These are phyloP conservation scores for Pemphigus obesinymphae DNA, from an alignment of 1,140 invertebrate genomes.

Conservation along the genomic window DNA sequence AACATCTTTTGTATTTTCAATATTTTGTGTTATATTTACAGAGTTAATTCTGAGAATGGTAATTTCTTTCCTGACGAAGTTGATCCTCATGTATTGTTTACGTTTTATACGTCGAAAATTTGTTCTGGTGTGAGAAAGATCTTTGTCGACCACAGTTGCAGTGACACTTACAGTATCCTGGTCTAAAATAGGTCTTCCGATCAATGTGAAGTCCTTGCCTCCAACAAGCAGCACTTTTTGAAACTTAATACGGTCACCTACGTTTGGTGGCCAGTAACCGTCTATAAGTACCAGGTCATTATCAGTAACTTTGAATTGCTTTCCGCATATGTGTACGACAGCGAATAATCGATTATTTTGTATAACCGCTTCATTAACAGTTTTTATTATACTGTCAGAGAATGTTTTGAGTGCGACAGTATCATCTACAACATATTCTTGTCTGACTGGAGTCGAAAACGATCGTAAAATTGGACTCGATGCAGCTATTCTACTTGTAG, in stretches of 20 bases:
- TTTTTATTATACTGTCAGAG: slow-evolving; percentile 56
- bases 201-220: slow-evolving; percentile 75
- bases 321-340: slow-evolving; percentile 73
- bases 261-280: slow-evolving; percentile 75
- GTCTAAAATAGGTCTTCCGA: slow-evolving; percentile 76
- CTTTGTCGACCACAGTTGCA: slow-evolving; percentile 86
- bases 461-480: neutral
- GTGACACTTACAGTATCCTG: slow-evolving; percentile 68
- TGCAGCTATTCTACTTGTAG: neutral
- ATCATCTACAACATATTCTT: slow-evolving; percentile 26
- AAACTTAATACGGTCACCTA: slow-evolving; percentile 75
- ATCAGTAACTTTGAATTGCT: slow-evolving; percentile 81
- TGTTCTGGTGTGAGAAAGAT: slow-evolving; percentile 74
- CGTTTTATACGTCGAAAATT: slow-evolving; percentile 45
- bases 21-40: neutral
- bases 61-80: slow-evolving; percentile 42
- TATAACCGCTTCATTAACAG: slow-evolving; percentile 44
- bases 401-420: neutral
- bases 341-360: slow-evolving; percentile 76
- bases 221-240: slow-evolving; percentile 83
- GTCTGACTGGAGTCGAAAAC: neutral
- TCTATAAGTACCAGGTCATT: slow-evolving; percentile 81
- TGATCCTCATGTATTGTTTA: slow-evolving; percentile 46
- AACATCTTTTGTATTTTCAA: neutral
- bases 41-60: slow-evolving; percentile 42